Conservation (phyloP, 1,140 invertebrate species). For the Lasioglossum baleicum region DNA sequence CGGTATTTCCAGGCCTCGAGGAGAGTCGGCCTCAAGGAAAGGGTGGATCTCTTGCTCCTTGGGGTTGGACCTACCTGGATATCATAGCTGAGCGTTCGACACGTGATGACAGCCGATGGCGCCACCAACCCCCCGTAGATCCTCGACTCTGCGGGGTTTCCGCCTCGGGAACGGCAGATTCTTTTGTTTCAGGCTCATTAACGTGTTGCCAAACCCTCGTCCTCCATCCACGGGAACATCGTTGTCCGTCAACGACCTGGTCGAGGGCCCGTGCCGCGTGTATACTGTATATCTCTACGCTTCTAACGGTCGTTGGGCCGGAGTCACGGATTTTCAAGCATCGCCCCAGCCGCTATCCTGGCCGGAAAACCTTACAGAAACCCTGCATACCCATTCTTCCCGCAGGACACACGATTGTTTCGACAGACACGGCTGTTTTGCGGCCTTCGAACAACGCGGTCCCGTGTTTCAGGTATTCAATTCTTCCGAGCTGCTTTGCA, state of each 20-base stretch:
- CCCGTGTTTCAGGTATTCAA: too few species aligned
- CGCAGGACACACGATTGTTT: too few species aligned
- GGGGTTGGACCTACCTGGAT: slow-evolving; percentile 65
- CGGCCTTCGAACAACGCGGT: too few species aligned
- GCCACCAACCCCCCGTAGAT: slow-evolving; percentile 78
- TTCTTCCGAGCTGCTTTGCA: too few species aligned
- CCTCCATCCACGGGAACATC: slow-evolving; percentile 45
- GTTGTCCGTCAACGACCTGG: slow-evolving; percentile 47
- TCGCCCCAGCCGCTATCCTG: too few species aligned
- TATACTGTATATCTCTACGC: not conserved
- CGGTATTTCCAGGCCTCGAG: slow-evolving; percentile 24
- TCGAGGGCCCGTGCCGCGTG: not conserved
- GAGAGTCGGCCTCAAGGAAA: not conserved
- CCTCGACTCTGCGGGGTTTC: slow-evolving; percentile 68
- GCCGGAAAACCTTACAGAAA: too few species aligned
- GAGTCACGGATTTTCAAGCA: too few species aligned
- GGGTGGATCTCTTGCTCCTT: slow-evolving; percentile 9
- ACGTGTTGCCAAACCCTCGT: slow-evolving; percentile 75
- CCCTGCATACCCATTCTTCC: too few species aligned
- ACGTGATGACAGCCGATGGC: slow-evolving; percentile 80
- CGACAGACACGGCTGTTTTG: too few species aligned
- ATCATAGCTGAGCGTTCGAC: slow-evolving; percentile 70
- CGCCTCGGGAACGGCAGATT: slow-evolving; percentile 62
- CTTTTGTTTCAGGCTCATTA: slow-evolving; percentile 80
- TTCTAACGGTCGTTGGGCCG: slow-evolving; percentile 8